These are phyloP conservation scores for Myoxocephalus aenaeus DNA, from an alignment of 2,797 vertebrate genomes.

Conservation along the genomic window DNA sequence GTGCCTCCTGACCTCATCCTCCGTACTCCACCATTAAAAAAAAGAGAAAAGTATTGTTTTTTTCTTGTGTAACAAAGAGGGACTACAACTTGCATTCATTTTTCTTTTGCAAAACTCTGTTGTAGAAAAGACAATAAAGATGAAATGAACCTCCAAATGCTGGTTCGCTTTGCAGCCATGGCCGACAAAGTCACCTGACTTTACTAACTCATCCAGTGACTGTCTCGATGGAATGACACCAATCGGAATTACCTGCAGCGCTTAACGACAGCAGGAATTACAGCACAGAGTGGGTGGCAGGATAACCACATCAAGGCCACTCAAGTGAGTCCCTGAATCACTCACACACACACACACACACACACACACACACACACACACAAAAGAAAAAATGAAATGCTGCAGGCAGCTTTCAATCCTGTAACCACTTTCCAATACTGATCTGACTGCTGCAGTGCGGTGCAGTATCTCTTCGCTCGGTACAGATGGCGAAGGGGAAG, in stretches of 20 bases:
- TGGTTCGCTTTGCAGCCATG: background rate
- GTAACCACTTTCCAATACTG: slow-evolving; percentile 20
- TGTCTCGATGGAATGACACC: slow-evolving; percentile 23
- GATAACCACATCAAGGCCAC: slow-evolving; percentile 32
- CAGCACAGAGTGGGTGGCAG: slow-evolving; percentile 35
- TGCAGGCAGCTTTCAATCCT: slow-evolving; percentile 42
- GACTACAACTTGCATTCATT: background rate
- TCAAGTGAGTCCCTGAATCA: slow-evolving; percentile 4
- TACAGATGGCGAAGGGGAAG: slow-evolving; percentile 27
- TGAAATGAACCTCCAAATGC: background rate
- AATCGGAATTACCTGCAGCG: slow-evolving; percentile 23
- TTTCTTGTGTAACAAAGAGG: background rate
- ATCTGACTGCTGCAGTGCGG: slow-evolving; percentile 33
- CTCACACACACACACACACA: background rate
- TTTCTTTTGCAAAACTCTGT: background rate
- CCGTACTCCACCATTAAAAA: too few species aligned
- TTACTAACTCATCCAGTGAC: slow-evolving; percentile 4
- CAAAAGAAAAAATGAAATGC: background rate
- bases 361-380: too few species aligned
- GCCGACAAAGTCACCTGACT: background rate
- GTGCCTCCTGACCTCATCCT: too few species aligned
- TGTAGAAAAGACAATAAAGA: background rate
- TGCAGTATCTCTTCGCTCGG: slow-evolving; percentile 1
- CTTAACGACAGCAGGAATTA: slow-evolving; percentile 40
- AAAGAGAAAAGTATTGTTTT: background rate